Base-by-base conservation (phyloP, 1,140 invertebrate genomes). In the Hyphantria cunea region DNA sequence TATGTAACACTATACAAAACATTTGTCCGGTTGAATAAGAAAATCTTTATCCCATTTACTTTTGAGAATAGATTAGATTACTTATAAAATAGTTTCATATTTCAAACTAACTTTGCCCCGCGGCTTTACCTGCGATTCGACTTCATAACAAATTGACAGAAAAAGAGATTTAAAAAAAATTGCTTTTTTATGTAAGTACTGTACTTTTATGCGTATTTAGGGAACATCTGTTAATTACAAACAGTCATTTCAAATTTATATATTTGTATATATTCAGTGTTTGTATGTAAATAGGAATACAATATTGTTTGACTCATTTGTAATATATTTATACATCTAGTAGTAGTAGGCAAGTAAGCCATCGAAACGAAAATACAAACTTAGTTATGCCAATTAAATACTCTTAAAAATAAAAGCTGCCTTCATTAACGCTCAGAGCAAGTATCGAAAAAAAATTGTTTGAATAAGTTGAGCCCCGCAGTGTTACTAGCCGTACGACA, bases 371-470 rank as follows among this genome's bases (percentile, higher is more conserved):
- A n/a, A 48, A 54, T 54, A 49, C 44, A 49, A 55, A 55, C 48
- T 55, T 55, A 55, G 42, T 52, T 41, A 41, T 11, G 6, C 33
- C 60, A 54, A 50, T 54, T 10, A 32, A 31, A 59, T 50, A 42
- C 34, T 6, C 49, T 53, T 55, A 64, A 55, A 55, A 64, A 54
- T n/a, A n/a, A n/a, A n/a, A n/a, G n/a, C n/a, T n/a, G n/a, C n/a
- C 33, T 49, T n/a, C 50, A 55, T 55, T 55, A 37, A 34, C 34
- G 37, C 34, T 55, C 45, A 34, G 37, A 41, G 34, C 50, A 12
- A 14, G 31, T 12, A 55, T n/a, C 39, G 10, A 63, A 64, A 63
- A 54, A 45, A 48, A 54, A 13, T 48, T 33, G 54, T 49, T 59
- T 59, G 34, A n/a, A n/a, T n/a, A n/a, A n/a, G n/a, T n/a, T n/a